Evolutionary conservation across 2,113 vertebrate genomes (phyloP).

Genomic region (Chunga burmeisteri): DNA sequence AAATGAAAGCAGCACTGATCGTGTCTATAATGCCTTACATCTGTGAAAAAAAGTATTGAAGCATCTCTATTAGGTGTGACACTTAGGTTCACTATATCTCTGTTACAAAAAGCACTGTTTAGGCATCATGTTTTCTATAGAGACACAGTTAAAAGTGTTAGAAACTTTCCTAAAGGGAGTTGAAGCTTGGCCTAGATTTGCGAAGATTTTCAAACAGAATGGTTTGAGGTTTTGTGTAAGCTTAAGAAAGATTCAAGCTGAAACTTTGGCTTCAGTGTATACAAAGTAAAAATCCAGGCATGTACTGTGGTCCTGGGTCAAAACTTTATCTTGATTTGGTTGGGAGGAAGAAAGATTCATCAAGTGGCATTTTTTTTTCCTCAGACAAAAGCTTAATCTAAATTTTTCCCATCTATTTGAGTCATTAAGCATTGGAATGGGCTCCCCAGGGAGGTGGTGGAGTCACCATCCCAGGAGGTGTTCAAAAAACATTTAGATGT

Average conservation of each 20-base stretch:
- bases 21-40: not conserved
- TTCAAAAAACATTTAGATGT: too few species aligned
- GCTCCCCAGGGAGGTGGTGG: too few species aligned
- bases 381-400: not conserved
- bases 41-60: not conserved
- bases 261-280: not conserved
- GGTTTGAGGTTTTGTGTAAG: not conserved
- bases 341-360: not conserved
- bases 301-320: not conserved
- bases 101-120: not conserved
- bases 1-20: not conserved
- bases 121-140: not conserved
- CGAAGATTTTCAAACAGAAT: not conserved
- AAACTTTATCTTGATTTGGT: not conserved
- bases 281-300: not conserved
- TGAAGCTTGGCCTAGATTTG: not conserved
- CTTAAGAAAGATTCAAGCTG: not conserved
- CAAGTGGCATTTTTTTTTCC: not conserved
- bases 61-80: not conserved
- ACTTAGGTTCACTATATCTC: not conserved
- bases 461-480: too few species aligned
- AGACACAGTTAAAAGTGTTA: not conserved
- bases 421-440: too few species aligned
- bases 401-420: not conserved
- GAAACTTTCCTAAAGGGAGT: not conserved